Conservation (phyloP, 2,797 vertebrate species). For the Buphagus erythrorhynchus region DNA sequence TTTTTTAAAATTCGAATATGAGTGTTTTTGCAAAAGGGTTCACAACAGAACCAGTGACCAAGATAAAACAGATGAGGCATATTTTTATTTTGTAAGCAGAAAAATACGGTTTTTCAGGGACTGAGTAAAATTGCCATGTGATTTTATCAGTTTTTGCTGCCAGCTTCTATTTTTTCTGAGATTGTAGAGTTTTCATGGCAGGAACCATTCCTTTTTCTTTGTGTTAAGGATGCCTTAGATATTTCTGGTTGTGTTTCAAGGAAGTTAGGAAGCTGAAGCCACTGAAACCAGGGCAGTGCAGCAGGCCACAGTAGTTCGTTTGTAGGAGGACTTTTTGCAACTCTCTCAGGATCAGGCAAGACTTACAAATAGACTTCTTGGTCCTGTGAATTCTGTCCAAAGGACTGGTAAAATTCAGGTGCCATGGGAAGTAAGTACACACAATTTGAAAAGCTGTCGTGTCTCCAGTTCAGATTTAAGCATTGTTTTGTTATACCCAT, state of each 20-base stretch:
- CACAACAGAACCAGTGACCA: not conserved
- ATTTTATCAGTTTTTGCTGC: not conserved
- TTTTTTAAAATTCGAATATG: not conserved
- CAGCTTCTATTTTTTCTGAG: not conserved
- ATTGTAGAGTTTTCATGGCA: not conserved
- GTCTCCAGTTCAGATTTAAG: not conserved
- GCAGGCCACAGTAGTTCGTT: accelerated
- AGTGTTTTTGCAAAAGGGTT: not conserved
- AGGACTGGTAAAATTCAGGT: not conserved
- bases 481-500: accelerated
- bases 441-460: not conserved
- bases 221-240: not conserved
- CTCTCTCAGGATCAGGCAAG: accelerated
- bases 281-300: not conserved
- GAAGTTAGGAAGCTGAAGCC: not conserved
- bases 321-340: not conserved
- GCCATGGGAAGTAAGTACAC: accelerated
- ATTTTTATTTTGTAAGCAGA: not conserved
- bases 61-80: not conserved
- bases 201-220: not conserved
- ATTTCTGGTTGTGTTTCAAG: not conserved
- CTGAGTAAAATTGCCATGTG: not conserved
- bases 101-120: not conserved
- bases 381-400: not conserved
- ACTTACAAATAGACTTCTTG: not conserved